Conservation (phyloP, 2,888 invertebrate species). For the Thera obeliscata region DNA sequence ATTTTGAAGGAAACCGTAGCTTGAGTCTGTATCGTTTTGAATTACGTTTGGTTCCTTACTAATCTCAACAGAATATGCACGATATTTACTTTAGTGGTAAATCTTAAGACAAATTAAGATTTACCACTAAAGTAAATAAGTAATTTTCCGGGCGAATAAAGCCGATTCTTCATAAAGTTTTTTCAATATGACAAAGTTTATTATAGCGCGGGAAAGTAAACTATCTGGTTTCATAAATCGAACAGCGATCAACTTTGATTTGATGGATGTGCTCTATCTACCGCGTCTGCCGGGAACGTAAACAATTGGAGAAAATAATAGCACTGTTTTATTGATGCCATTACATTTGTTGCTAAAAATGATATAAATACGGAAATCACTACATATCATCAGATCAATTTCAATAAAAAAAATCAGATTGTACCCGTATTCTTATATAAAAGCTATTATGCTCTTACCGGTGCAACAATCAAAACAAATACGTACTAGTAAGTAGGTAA, state of each 20-base stretch:
- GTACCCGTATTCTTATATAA: too few species aligned
- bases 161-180: slow-evolving; percentile 58
- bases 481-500: too few species aligned
- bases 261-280: slow-evolving; percentile 64
- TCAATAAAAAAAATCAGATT: too few species aligned
- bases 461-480: too few species aligned
- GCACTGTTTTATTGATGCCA: slow-evolving; percentile 22
- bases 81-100: too few species aligned
- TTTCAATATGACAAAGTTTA: slow-evolving; percentile 64
- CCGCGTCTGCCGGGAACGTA: slow-evolving; percentile 37
- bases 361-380: neutral
- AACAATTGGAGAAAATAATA: slow-evolving; percentile 38
- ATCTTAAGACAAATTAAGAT: neutral
- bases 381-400: too few species aligned
- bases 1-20: too few species aligned
- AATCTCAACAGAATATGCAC: too few species aligned
- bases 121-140: slow-evolving; percentile 12
- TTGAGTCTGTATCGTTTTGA: too few species aligned
- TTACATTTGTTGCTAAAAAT: neutral
- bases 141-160: slow-evolving; percentile 24
- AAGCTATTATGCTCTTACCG: too few species aligned
- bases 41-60: too few species aligned
- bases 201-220: slow-evolving; percentile 61
- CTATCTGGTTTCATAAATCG: slow-evolving; percentile 73
- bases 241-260: slow-evolving; percentile 69